Base-by-base conservation (phyloP, 2,113 vertebrate species). In the Chloropsis cyanopogon region DNA sequence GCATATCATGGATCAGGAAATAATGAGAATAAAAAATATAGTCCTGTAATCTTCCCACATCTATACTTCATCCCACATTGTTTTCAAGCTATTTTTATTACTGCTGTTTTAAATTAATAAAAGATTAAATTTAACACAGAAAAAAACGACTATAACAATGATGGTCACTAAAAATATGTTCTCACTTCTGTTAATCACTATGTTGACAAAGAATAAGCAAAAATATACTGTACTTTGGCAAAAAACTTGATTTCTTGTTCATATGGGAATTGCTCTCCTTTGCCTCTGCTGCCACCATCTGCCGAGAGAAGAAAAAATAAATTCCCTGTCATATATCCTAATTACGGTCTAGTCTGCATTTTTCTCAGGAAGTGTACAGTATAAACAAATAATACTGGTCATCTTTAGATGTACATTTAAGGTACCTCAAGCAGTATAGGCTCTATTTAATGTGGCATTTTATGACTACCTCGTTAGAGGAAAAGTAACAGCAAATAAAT, bases 231-330 rank as follows among this genome's bases (percentile, higher is more conserved):
- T 98, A 99, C 99, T 98, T 99, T 99, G 90, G 99, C 99, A 97
- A 99, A 99, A 98, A 99, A 99, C 97, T 99, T 99, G 90, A 99
- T 98, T 96, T 99, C 99, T 97, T 99, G 99, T 54, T 99, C 99
- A 41, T 99, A 98, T 57, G 98, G 98, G 94, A 98, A 98, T 59
- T 98, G 98, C 35, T 98, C 98, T 95, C 98, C 98, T 97, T 99
- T 98, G 57, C 94, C 96, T 95, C 98, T 98, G 63, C 98, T 96
- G 96, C 97, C 98, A 69, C 98, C 96, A 98, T 99, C 99, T 99
- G 96, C 81, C 93, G 90, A 96, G 21, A 92, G 7, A 90, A 97
- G 97, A 95, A 97, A 37, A 81, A 77, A 82, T 90, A 91, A 94
- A 41, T 71, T 90, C 37, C 47, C 31, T 20, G 24, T 29, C 70